phyloP scores from a whole-genome alignment of 1,140 invertebrate genomes.

The Caerostris extrusa region DNA sequence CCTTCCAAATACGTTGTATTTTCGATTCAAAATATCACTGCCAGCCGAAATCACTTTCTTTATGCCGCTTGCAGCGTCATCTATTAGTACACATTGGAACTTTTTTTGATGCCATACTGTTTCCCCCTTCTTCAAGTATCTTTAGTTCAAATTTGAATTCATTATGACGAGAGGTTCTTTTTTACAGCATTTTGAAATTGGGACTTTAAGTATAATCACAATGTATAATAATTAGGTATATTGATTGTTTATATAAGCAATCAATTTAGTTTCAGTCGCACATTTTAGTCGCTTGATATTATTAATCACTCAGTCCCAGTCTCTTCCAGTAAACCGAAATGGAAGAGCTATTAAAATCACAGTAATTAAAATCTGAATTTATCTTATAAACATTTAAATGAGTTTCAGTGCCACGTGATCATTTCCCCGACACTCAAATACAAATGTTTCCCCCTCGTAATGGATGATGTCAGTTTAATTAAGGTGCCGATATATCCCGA shows the following conservation, averaged over 20 bases:
- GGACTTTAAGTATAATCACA: too few relatives aligned
- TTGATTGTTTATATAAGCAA: not conserved
- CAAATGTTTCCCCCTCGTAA: constrained; percentile 15
- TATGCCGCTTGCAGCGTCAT: too few relatives aligned
- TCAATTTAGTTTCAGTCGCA: not conserved
- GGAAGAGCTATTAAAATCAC: not conserved
- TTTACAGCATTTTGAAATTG: too few relatives aligned
- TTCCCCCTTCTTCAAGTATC: too few relatives aligned
- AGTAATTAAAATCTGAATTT: constrained; percentile 25
- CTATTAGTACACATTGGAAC: too few relatives aligned
- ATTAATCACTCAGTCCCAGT: not conserved
- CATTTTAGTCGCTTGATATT: not conserved
- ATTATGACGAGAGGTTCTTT: too few relatives aligned
- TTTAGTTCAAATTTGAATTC: too few relatives aligned
- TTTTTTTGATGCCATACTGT: too few relatives aligned
- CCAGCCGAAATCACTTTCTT: too few relatives aligned
- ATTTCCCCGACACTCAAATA: not conserved
- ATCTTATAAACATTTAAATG: constrained; percentile 34
- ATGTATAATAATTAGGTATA: not conserved
- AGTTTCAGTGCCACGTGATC: not conserved
- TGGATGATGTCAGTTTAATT: constrained; percentile 42
- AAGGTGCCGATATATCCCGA: constrained; percentile 35
- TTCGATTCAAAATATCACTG: too few relatives aligned
- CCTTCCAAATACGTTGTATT: too few relatives aligned
- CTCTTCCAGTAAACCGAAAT: not conserved